phyloP scores from a whole-genome alignment of 2,113 vertebrate genomes.

The Coregonus clupeaformis region DNA sequence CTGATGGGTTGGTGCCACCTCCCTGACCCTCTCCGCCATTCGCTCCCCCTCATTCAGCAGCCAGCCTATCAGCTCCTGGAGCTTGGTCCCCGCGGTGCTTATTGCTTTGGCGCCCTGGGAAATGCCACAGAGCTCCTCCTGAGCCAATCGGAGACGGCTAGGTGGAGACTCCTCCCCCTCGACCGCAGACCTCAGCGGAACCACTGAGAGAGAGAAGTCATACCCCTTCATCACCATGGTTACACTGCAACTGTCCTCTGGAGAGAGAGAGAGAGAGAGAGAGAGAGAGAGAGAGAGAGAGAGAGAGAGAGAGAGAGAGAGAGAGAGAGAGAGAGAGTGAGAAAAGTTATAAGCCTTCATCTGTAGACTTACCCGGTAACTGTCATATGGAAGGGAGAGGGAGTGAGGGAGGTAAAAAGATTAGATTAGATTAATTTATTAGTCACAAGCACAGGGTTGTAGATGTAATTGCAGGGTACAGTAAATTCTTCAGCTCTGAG shows the following conservation, averaged over 20 bases:
- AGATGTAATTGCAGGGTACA: no score
- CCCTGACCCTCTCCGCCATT: conserved; percentile 48
- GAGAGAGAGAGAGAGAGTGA: not conserved
- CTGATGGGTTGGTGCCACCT: conserved; percentile 46
- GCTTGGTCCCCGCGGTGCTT: conserved; percentile 44
- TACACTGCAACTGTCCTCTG: conserved; percentile 51
- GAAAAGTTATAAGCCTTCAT: no score
- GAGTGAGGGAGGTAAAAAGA: no score
- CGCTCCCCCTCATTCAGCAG: conserved; percentile 59
- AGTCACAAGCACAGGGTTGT: no score
- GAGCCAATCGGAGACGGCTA: conserved; percentile 50
- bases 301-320: conserved; percentile 6
- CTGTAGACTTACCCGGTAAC: no score
- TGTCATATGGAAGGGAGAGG: no score
- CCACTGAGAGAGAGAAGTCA: conserved; percentile 66
- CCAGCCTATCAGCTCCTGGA: conserved; percentile 58
- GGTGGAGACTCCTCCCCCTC: conserved; percentile 39
- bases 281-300: not conserved
- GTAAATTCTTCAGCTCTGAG: no score
- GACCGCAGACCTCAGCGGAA: conserved; percentile 43
- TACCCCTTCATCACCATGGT: conserved; percentile 68
- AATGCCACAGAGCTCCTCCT: conserved; percentile 57
- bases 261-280: conserved; percentile 22
- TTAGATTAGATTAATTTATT: no score
- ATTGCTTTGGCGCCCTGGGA: conserved; percentile 59